Percentiles rank a stretch among this genome's conserved stretches.
Conservation (phyloP, 2,888 invertebrate genomes). For the Branchellion lobata region DNA sequence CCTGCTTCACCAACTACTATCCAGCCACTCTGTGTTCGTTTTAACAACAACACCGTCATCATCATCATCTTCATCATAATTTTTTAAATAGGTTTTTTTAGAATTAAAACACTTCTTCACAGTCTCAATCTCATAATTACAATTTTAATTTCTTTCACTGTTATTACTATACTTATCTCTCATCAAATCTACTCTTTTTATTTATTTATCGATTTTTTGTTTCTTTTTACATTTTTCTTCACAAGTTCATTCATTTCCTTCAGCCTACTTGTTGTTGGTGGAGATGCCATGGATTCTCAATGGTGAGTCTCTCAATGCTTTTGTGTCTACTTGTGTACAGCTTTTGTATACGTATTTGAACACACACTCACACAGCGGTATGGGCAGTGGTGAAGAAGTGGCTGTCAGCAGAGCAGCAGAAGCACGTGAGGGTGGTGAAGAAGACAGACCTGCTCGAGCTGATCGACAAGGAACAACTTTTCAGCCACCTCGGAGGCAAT, state of each 20-base stretch:
- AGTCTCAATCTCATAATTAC: too few species aligned
- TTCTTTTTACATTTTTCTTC: too few species aligned
- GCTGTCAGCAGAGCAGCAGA: conserved; percentile 82
- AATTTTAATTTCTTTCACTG: too few species aligned
- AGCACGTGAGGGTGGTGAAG: conserved; percentile 82
- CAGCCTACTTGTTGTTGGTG: conserved; percentile 84
- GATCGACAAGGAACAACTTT: conserved; percentile 73
- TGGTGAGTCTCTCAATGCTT: conserved; percentile 65
- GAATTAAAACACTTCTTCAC: too few species aligned
- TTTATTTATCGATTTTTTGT: not conserved
- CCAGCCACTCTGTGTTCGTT: conserved; percentile 68
- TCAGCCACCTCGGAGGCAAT: conserved; percentile 61
- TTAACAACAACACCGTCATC: not conserved
- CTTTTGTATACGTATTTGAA: not conserved
- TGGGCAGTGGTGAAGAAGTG: conserved; percentile 85
- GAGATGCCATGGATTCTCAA: conserved; percentile 93
- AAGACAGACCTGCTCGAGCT: conserved; percentile 70
- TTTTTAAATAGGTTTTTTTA: not conserved
- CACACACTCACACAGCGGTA: conserved; percentile 69
- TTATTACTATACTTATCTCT: too few species aligned
- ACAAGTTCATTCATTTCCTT: too few species aligned
- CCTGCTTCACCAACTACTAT: conserved; percentile 82
- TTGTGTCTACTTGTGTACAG: not conserved
- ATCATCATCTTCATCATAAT: not conserved
- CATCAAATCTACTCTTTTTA: not conserved